Evolutionary conservation across 1,140 invertebrate genomes (phyloP), one percentile per base, ranked within the genome.

Genomic region (Temnothorax curvispinosus): DNA sequence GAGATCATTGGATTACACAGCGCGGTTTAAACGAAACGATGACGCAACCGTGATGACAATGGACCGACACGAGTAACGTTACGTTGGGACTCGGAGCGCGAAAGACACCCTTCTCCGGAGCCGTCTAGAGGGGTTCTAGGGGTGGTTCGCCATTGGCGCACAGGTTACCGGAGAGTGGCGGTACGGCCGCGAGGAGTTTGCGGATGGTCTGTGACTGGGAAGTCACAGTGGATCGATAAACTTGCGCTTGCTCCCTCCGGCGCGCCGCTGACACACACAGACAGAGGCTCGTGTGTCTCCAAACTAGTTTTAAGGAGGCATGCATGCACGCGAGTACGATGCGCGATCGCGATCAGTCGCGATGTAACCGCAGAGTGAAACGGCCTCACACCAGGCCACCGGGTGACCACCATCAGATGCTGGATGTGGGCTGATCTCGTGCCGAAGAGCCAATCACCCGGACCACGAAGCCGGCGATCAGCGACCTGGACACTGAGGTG

Each of bases 331-430:
- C 91, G 72, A 77, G 71, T 90, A 88, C 81, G 88, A 90, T 92
- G 92, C 87, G 90, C 75, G 87, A 77, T 72, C 89, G 72, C 85
- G 90, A 91, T 94, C 94, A 95, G 95, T 95, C 94, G 94, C 94
- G 93, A 95, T 95, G 95, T 95, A 95, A 95, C 94, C 94, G 92
- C 91, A 91, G 93, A 89, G 93, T 91, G 92, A 92, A 91, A 94
- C 93, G 94, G 94, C 93, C 94, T 93, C 93, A 88, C 92, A 87
- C 89, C 91, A 88, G 94, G 93, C 94, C 94, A 90, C 81, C 92
- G 90, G 93, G 90, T 91, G 92, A 90, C 81, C 88, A 91, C 54
- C 90, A 89, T 92, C 94, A 88, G 75, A 94, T 94, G 93, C 90
- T 93, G 89, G 91, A 94, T 91, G 81, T 88, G 75, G 92, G 91